Evolutionary conservation across 1,140 invertebrate genomes (phyloP).

Genomic region (Caenorhabditis remanei): DNA sequence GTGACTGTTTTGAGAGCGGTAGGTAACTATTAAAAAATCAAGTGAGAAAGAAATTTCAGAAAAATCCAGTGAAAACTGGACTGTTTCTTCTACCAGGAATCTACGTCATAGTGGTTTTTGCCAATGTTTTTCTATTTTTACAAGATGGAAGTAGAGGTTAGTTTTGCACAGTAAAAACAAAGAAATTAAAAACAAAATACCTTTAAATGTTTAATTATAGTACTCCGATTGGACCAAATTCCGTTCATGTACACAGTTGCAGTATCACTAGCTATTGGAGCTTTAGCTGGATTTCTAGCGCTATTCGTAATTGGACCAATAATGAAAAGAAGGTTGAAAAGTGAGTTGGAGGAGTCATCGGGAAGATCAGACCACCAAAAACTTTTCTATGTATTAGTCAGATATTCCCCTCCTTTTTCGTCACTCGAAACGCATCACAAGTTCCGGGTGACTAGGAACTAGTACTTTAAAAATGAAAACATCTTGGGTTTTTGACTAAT

Average conservation of each 20-base stretch:
- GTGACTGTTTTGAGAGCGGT: conserved; percentile 82
- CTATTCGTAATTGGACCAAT: conserved; percentile 15
- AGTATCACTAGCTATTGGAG: neutral
- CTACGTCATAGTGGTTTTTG: conserved; percentile 90
- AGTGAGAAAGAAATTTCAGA: conserved; percentile 72
- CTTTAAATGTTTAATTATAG: neutral
- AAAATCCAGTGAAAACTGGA: conserved; percentile 86
- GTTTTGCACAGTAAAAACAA: neutral
- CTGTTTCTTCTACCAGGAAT: conserved; percentile 89
- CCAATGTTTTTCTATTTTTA: conserved; percentile 85
- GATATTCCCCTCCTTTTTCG: neutral
- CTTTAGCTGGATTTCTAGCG: neutral
- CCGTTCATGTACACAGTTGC: conserved; percentile 21
- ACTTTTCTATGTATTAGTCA: neutral
- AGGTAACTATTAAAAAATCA: conserved; percentile 76
- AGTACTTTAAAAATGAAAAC: too few species aligned
- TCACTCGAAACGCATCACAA: neutral
- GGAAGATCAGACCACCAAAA: neutral
- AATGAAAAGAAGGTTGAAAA: conserved; percentile 31
- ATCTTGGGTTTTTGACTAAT: too few species aligned
- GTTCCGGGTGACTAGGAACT: too few species aligned
- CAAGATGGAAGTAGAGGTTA: conserved; percentile 27
- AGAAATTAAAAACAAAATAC: neutral
- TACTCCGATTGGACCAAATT: conserved; percentile 16
- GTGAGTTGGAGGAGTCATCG: neutral